Evolutionary conservation across 2,888 invertebrate genomes (phyloP).

Genomic region (Gryllus longicercus): DNA sequence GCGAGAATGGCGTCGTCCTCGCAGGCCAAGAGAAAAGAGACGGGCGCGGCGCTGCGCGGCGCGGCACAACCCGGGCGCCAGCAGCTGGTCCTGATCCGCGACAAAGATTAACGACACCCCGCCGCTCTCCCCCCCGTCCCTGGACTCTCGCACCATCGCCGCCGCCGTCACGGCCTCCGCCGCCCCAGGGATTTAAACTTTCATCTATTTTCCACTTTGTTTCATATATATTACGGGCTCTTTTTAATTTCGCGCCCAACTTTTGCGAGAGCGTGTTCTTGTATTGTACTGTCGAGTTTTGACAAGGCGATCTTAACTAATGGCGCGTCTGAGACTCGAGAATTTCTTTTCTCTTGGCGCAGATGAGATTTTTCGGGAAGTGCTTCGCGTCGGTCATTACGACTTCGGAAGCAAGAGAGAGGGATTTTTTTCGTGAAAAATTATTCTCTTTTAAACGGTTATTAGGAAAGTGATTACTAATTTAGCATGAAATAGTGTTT

Average conservation of each 20-base stretch:
- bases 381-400: background rate
- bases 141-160: background rate
- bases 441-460: background rate
- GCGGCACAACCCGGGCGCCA: background rate
- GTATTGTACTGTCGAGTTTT: conserved; percentile 17
- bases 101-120: background rate
- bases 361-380: background rate
- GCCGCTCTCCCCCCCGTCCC: background rate
- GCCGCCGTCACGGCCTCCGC: background rate
- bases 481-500: background rate
- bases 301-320: conserved; percentile 17
- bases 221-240: conserved; percentile 17
- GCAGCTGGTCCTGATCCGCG: conserved; percentile 17
- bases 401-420: background rate
- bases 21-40: too few relatives aligned
- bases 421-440: background rate
- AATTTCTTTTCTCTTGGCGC: background rate
- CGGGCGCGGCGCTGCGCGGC: background rate
- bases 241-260: background rate
- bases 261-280: conserved; percentile 3
- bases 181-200: background rate
- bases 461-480: background rate
- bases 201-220: conserved; percentile 17
- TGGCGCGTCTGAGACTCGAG: background rate
- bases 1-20: too few relatives aligned